phyloP scores from a whole-genome alignment of 2,113 vertebrate species.

The Podiceps cristatus region DNA sequence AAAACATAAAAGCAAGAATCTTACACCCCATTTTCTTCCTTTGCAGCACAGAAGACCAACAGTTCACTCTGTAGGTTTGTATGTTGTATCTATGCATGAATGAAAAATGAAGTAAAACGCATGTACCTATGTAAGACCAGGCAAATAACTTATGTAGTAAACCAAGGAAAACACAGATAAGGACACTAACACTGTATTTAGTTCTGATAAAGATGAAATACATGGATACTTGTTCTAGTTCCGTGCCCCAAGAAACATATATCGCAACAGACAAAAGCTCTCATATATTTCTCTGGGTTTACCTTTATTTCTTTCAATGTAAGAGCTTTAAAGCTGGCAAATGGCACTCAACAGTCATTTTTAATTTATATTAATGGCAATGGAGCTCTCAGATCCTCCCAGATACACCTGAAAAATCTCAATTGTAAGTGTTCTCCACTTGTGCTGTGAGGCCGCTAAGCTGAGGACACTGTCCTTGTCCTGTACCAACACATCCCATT shows the following conservation, averaged over 20 bases:
- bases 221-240: accelerated
- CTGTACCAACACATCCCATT: not conserved
- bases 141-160: not conserved
- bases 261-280: not conserved
- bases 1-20: not conserved
- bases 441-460: not conserved
- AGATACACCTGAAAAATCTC: not conserved
- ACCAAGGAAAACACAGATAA: not conserved
- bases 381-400: not conserved
- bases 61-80: not conserved
- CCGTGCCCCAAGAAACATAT: not conserved
- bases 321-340: not conserved
- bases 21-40: not conserved
- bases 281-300: not conserved
- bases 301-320: not conserved
- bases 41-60: not conserved
- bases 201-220: not conserved
- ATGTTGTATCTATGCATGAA: not conserved
- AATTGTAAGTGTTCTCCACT: not conserved
- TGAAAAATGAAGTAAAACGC: not conserved
- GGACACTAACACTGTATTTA: not conserved
- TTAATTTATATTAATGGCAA: not conserved
- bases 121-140: not conserved
- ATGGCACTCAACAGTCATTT: not conserved
- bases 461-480: not conserved